Evolutionary conservation across 2,888 invertebrate genomes (phyloP).

Genomic region (Scotopteryx bipunctaria): DNA sequence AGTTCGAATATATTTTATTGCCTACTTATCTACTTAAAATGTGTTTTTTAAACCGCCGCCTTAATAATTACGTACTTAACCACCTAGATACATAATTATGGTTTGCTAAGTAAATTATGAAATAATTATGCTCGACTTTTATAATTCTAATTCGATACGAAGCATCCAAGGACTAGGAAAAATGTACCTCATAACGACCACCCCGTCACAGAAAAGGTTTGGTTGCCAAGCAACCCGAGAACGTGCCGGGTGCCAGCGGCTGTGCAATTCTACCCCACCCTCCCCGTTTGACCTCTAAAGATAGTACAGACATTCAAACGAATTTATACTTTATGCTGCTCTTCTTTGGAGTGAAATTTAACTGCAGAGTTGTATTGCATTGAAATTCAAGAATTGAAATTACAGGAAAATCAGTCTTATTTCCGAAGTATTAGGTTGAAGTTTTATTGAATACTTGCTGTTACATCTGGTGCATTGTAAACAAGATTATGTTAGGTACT

Average conservation of each 20-base stretch:
- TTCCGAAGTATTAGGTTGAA: not conserved
- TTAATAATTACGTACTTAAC: too few species aligned
- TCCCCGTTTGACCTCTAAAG: conserved; percentile 19
- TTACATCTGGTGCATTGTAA: conserved; percentile 17
- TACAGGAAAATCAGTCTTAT: not conserved
- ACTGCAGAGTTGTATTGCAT: not conserved
- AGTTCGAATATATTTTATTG: too few species aligned
- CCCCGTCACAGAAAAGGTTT: not conserved
- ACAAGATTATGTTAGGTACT: not conserved
- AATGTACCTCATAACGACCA: not conserved
- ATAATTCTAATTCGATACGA: too few species aligned
- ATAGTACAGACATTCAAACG: conserved; percentile 8
- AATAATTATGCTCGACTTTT: too few species aligned
- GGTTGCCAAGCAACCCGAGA: conserved; percentile 24
- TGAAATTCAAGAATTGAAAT: not conserved
- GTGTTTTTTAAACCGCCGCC: too few species aligned
- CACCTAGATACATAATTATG: too few species aligned
- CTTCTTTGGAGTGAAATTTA: not conserved
- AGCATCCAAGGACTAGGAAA: too few species aligned
- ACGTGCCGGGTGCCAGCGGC: conserved; percentile 18
- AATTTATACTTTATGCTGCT: not conserved
- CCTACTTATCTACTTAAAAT: too few species aligned
- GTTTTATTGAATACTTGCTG: not conserved
- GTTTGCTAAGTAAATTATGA: too few species aligned
- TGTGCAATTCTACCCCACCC: conserved; percentile 18